Evolutionary conservation across 1,140 invertebrate genomes (phyloP), one percentile per base, ranked within the genome.

Genomic region (Stegodyphus dumicola): DNA sequence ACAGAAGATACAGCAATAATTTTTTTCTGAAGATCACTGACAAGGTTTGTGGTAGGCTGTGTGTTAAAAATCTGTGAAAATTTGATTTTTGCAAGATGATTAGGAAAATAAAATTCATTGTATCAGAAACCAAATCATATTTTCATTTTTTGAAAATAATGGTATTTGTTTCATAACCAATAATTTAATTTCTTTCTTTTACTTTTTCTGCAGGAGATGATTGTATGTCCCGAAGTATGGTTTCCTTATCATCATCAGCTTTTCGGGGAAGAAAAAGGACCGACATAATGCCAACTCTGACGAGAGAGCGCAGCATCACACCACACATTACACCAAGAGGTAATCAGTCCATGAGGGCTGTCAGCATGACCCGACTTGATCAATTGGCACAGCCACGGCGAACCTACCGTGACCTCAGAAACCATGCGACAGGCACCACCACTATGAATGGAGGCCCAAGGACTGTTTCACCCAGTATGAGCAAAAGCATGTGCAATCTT

Each of bases 281-380:
- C 6, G 87, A 88, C 64, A 74, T 88, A 60, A 85, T 64, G 49
- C 87, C 87, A 33, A 73, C 76, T 9, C 9, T 78, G 5, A 76
- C 81, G 11, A 56, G 84, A 73, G 76, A 78, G 11, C 84, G 67
- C 54, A 85, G 81, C 33, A 77, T 77, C 15, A 85, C 81, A n/a
- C 81, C 81, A 7, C 81, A 85, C 52, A 49, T 77, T 10, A 78
- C 71, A 13, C 87, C 87, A n/a, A 67, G 84, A 77, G 83, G 75
- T 70, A 76, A 80, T 69, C 67, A 33, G 73, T 67, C 17, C 79
- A 81, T 70, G 64, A 51, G 95, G 93, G 95, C 95, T 89, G 95
- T 95, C 92, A 96, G 95, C 90, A 96, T 97, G 95, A 95, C 95
- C 88, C 94, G 96, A 89, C 93, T 97, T 92, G 96, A 97, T 92